Evolutionary conservation across 2,113 vertebrate genomes (phyloP).

Genomic region (Erythrocercus mccallii): DNA sequence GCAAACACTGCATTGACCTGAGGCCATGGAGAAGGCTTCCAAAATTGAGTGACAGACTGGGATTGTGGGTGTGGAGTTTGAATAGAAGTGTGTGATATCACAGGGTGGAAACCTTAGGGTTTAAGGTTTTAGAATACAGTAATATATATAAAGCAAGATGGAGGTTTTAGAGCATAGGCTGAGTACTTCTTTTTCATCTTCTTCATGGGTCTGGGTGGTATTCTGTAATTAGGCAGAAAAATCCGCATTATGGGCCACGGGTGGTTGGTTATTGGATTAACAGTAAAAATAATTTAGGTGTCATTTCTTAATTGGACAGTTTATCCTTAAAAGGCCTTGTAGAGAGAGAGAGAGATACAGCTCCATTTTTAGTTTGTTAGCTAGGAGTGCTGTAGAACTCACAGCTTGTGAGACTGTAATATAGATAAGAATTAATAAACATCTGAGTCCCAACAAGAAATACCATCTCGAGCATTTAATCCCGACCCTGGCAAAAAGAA

Average conservation of each 20-base stretch:
- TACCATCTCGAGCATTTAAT: neutral
- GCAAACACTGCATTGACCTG: neutral
- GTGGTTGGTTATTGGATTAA: neutral
- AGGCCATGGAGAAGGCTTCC: neutral
- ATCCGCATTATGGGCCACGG: neutral
- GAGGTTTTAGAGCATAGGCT: fast-evolving
- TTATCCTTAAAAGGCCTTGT: neutral
- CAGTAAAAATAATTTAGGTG: neutral
- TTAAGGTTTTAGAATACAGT: too few species aligned
- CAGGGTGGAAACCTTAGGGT: too few species aligned
- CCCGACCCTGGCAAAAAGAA: neutral
- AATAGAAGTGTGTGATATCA: neutral
- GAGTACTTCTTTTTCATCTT: neutral
- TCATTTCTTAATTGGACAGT: neutral
- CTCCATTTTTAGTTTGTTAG: neutral
- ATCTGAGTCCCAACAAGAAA: neutral
- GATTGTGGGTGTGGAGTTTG: neutral
- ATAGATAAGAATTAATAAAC: neutral
- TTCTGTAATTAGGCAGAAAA: neutral
- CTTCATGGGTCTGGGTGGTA: too few species aligned
- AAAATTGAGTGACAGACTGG: neutral
- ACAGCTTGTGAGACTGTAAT: neutral
- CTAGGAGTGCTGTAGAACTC: neutral
- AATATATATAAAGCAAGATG: neutral
- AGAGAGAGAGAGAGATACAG: neutral